phyloP scores from a whole-genome alignment of 2,113 vertebrate genomes.

The Thamnophis sirtalis region DNA sequence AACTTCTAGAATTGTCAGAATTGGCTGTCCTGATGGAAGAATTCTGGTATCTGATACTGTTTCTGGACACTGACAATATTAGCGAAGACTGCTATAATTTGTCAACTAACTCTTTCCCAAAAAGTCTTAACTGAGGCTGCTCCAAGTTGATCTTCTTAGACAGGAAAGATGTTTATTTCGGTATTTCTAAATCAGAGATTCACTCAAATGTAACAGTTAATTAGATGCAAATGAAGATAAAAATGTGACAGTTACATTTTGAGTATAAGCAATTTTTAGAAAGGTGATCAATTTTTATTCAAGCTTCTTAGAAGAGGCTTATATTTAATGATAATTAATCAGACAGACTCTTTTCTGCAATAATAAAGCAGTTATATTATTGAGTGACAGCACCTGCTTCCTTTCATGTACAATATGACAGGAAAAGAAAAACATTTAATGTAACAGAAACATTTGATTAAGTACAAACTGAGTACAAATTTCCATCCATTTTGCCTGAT shows the following conservation, averaged over 20 bases:
- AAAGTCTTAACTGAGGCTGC: neutral
- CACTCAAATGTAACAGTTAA: neutral
- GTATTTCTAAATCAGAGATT: conserved; percentile 14
- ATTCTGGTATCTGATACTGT: neutral
- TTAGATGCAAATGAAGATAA: neutral
- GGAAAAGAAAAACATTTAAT: conserved; percentile 9
- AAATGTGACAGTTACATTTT: neutral
- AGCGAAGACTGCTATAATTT: neutral
- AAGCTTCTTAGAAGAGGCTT: conserved; percentile 24
- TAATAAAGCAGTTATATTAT: conserved; percentile 14
- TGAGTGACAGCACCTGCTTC: conserved; percentile 33
- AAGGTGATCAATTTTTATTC: conserved; percentile 14
- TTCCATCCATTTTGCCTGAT: conserved; percentile 13
- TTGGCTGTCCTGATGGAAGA: neutral
- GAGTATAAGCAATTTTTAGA: conserved; percentile 6
- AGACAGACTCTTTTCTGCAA: conserved; percentile 18
- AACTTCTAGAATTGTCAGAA: neutral
- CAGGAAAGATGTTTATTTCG: neutral
- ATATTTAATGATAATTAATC: conserved; percentile 9
- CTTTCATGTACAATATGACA: neutral
- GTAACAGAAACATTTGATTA: conserved; percentile 4
- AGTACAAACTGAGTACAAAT: conserved; percentile 30
- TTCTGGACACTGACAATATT: neutral
- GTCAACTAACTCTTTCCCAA: neutral
- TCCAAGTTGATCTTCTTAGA: neutral